These are phyloP conservation scores for Danio rerio DNA, from an alignment of 2,113 vertebrate genomes.

Conservation along the genomic window GRCz12tu NC_133199.1:26337501-26338000, in stretches of 20 bases:
- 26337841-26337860: conserved; percentile 51
- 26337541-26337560: conserved; percentile 23
- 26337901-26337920: not conserved
- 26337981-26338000: conserved; percentile 13
- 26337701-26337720: conserved; percentile 52
- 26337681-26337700: conserved; percentile 47
- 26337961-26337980: conserved; percentile 25
- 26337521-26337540: conserved; percentile 36
- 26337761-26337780: conserved; percentile 44
- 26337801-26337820: conserved; percentile 61
- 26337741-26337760: conserved; percentile 48
- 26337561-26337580: not conserved
- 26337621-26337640: not conserved
- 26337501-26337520: conserved; percentile 43
- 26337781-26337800: conserved; percentile 49
- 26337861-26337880: conserved; percentile 34
- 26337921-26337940: not conserved
- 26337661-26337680: conserved; percentile 24
- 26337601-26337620: conserved; percentile 41
- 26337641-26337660: conserved; percentile 24
- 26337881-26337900: conserved; percentile 44
- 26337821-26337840: conserved; percentile 60
- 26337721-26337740: conserved; percentile 41
- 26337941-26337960: conserved; percentile 23
- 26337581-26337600: not conserved